Conservation (phyloP, 2,888 invertebrate genomes). For the Idaea aversata region DNA sequence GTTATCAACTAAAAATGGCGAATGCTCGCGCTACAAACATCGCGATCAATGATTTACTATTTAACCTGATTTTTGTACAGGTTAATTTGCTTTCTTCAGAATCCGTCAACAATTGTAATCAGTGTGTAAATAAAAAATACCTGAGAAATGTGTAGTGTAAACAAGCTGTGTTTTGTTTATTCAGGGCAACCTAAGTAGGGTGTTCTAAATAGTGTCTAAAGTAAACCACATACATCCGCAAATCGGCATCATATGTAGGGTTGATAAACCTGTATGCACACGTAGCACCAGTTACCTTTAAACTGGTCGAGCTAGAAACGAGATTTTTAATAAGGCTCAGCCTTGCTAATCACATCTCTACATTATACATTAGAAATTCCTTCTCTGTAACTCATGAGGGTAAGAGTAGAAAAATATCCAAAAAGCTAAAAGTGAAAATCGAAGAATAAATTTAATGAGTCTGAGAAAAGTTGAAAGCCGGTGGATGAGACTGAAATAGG, state of each 20-base stretch:
- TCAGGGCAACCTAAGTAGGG: conserved; percentile 27
- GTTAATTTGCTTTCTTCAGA: no score
- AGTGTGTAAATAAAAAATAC: no score
- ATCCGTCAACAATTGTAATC: no score
- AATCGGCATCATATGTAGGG: conserved; percentile 64
- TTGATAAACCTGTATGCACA: conserved; percentile 66
- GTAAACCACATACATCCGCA: conserved; percentile 75
- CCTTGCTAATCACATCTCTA: conserved; percentile 56
- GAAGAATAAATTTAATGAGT: background rate
- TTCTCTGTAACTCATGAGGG: conserved; percentile 31
- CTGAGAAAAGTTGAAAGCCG: background rate
- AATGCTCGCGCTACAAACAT: no score
- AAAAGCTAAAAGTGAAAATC: background rate
- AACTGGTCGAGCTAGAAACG: conserved; percentile 62
- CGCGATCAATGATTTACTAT: no score
- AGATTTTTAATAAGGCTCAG: conserved; percentile 61
- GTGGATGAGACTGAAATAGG: no score
- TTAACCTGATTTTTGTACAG: no score
- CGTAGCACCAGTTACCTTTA: conserved; percentile 57
- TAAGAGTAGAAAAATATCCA: conserved; percentile 14
- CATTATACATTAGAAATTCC: conserved; percentile 42
- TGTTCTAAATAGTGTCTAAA: conserved; percentile 69
- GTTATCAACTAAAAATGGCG: no score
- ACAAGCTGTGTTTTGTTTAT: conserved; percentile 15
- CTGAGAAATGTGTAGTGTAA: no score